Conservation (phyloP, 64 coral and sea anemone genomes). For the Pachyseris speciosa region DNA sequence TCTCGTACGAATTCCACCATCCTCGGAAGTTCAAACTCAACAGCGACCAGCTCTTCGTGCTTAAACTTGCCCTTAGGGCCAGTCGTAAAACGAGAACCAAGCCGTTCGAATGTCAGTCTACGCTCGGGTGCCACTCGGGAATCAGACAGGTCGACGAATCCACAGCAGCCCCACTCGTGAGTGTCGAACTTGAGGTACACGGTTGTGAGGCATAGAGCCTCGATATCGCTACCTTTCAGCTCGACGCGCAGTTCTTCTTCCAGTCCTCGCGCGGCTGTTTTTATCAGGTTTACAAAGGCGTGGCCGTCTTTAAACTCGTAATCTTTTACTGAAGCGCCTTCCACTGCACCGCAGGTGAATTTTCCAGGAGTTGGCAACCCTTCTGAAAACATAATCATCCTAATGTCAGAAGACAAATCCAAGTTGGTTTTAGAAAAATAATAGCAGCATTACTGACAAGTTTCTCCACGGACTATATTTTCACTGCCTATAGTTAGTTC, state of each 20-base stretch:
- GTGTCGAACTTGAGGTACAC: conserved; percentile 98
- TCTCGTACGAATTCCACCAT: conserved; percentile 96
- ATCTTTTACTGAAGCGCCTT: conserved; percentile 92
- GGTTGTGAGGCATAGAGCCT: conserved; percentile 88
- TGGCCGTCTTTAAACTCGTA: conserved; percentile 22
- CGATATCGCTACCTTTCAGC: conserved; percentile 65
- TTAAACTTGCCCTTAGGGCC: conserved; percentile 96
- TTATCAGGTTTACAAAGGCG: conserved; percentile 63
- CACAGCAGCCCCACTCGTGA: conserved; percentile 98
- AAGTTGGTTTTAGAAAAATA: no score
- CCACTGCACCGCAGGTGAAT: conserved; percentile 96
- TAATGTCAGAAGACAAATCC: no score
- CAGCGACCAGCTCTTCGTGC: conserved; percentile 90
- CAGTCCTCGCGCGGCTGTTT: conserved; percentile 93
- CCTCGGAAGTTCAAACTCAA: conserved; percentile 78
- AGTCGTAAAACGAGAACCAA: conserved; percentile 85
- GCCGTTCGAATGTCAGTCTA: conserved; percentile 76
- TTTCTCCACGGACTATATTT: no score
- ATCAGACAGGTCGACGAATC: conserved; percentile 95
- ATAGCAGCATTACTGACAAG: no score
- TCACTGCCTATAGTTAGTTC: no score
- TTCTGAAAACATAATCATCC: conserved; percentile 46
- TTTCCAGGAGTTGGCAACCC: conserved; percentile 95
- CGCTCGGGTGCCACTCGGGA: conserved; percentile 75
- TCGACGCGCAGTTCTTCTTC: conserved; percentile 94